Evolutionary conservation across 1,140 invertebrate species (phyloP).

Genomic region (Pristionchus pacificus): DNA sequence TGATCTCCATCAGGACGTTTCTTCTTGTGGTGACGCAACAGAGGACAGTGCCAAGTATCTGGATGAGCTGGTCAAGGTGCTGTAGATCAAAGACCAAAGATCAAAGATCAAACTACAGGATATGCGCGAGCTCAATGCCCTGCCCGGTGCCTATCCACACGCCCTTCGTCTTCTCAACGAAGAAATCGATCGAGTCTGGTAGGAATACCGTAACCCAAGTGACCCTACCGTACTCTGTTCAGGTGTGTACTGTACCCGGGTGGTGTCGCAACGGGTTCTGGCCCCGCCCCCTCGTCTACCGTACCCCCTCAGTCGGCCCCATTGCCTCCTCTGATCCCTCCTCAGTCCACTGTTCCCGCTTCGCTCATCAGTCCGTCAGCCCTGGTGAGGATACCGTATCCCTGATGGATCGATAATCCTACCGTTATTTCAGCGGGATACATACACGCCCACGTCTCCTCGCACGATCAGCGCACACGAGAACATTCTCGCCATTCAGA

Average conservation of each 20-base stretch:
- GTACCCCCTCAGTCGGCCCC: too few species aligned
- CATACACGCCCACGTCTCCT: too few species aligned
- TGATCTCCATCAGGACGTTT: not conserved
- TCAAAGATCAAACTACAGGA: not conserved
- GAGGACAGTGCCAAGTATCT: conserved; percentile 14
- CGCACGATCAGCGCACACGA: too few species aligned
- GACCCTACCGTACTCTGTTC: not conserved
- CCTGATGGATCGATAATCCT: too few species aligned
- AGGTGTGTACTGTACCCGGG: not conserved
- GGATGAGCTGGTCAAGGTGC: conserved; percentile 15
- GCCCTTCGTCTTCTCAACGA: not conserved
- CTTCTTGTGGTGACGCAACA: not conserved
- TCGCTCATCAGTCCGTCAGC: not conserved
- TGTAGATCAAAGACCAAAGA: not conserved
- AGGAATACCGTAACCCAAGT: not conserved
- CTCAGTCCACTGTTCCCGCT: too few species aligned
- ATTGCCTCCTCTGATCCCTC: too few species aligned
- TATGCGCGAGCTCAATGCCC: conserved; percentile 1
- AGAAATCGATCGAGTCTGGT: conserved; percentile 10
- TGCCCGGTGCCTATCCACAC: not conserved
- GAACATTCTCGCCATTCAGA: too few species aligned
- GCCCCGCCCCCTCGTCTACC: too few species aligned
- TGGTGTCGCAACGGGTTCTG: not conserved
- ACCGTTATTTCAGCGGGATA: too few species aligned
- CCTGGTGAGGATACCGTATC: not conserved